phyloP scores from a whole-genome alignment of 92 coral and sea anemone species.

The Epizoanthus fatuus region DNA sequence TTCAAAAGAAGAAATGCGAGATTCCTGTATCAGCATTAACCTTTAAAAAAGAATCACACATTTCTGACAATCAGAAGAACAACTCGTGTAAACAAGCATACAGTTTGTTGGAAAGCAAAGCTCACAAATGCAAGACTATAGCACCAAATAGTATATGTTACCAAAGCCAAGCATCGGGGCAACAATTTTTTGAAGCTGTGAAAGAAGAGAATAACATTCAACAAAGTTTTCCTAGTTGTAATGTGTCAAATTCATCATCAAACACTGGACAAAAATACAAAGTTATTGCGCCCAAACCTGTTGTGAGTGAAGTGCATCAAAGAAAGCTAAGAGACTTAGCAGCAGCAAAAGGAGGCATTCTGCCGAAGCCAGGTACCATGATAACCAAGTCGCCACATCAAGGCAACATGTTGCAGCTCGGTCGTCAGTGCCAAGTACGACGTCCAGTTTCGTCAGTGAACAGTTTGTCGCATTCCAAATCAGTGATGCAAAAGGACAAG shows the following conservation, averaged over 20 bases:
- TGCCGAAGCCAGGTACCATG: constrained; percentile 8
- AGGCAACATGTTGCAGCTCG: neutral
- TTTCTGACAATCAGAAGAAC: neutral
- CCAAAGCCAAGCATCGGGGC: neutral
- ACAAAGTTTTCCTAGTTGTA: constrained; percentile 8
- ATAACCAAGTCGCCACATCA: neutral
- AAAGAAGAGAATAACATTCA: constrained; percentile 21
- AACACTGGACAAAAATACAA: constrained; percentile 19
- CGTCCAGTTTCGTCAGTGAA: neutral
- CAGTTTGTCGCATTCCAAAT: neutral
- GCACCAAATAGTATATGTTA: constrained; percentile 1
- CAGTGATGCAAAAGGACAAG: neutral
- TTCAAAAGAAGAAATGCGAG: neutral
- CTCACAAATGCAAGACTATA: neutral
- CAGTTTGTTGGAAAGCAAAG: neutral
- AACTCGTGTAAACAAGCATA: neutral
- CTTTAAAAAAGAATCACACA: neutral
- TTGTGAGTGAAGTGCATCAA: constrained; percentile 1
- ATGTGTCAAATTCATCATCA: neutral
- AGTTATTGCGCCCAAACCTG: constrained; percentile 35
- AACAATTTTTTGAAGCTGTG: neutral
- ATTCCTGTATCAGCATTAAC: neutral
- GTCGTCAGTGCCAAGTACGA: neutral
- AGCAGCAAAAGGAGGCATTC: constrained; percentile 8
- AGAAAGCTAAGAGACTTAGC: neutral